phyloP scores from a whole-genome alignment of 2,113 vertebrate genomes.

The Pterophyllum scalare region DNA sequence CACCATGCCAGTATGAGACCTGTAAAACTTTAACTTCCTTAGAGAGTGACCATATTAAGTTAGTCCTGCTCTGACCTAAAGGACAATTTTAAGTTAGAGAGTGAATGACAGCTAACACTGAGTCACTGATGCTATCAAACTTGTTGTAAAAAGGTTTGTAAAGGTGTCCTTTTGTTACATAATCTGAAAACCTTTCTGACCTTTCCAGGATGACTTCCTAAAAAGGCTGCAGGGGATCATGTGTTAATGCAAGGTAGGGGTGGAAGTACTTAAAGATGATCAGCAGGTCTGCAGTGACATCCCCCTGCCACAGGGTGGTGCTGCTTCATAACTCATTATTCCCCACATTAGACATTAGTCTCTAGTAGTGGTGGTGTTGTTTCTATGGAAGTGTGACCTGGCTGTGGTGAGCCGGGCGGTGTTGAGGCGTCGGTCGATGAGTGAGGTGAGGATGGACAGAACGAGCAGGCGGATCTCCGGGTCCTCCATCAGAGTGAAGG shows the following conservation, averaged over 20 bases:
- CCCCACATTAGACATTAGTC: not conserved
- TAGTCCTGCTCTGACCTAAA: too few species aligned
- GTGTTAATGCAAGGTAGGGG: not conserved
- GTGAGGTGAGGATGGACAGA: slow-evolving; percentile 89
- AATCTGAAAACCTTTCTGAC: rapidly evolving
- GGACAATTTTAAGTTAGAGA: not conserved
- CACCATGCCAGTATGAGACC: too few species aligned
- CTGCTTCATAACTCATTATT: not conserved
- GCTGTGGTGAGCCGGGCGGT: slow-evolving; percentile 66
- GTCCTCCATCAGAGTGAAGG: slow-evolving; percentile 89
- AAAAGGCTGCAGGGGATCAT: not conserved
- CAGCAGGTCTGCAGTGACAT: not conserved
- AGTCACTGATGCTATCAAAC: not conserved
- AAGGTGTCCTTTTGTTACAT: not conserved
- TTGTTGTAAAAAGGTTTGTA: not conserved
- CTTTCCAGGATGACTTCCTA: not conserved
- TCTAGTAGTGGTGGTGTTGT: not conserved
- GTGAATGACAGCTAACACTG: not conserved
- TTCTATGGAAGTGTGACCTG: slow-evolving; percentile 35
- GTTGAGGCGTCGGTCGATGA: slow-evolving; percentile 90
- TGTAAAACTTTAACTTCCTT: not conserved
- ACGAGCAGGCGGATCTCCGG: slow-evolving; percentile 90
- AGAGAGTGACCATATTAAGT: too few species aligned
- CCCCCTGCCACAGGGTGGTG: not conserved
- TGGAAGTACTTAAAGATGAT: not conserved